These are phyloP conservation scores for Fulmarus glacialis DNA, from an alignment of 2,113 vertebrate species.

Conservation along the genomic window DNA sequence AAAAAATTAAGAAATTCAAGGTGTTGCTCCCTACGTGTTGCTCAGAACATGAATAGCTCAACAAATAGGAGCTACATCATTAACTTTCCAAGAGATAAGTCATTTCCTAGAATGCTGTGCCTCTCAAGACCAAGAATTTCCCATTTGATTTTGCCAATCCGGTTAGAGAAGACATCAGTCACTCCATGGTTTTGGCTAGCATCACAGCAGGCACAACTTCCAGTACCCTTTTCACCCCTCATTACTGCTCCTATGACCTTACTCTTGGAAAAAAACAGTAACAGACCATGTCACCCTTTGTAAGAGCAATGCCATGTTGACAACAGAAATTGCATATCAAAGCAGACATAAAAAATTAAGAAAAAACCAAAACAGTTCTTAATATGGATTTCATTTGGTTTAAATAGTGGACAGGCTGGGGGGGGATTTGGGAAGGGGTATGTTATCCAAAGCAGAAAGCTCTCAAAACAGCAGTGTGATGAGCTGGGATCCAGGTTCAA, in stretches of 20 bases:
- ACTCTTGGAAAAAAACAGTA: background rate
- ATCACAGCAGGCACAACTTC: background rate
- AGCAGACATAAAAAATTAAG: constrained; percentile 5
- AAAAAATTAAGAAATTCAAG: background rate
- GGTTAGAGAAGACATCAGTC: background rate
- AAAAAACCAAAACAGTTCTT: background rate
- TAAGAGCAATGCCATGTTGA: constrained; percentile 40
- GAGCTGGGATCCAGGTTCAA: constrained; percentile 35
- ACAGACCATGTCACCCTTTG: background rate
- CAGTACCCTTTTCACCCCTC: background rate
- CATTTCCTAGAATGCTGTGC: background rate
- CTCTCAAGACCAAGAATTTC: background rate
- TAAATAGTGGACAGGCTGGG: background rate
- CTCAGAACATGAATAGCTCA: background rate
- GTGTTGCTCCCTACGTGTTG: background rate
- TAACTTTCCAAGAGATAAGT: constrained; percentile 31
- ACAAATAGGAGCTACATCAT: background rate
- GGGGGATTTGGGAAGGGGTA: background rate
- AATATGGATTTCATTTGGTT: constrained; percentile 22
- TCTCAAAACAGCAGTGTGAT: constrained; percentile 51
- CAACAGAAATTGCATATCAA: constrained; percentile 8
- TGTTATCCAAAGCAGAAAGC: constrained; percentile 56
- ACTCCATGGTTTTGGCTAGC: background rate
- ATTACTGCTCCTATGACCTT: background rate
- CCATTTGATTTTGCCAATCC: background rate